Percentiles rank a stretch among this genome's conserved stretches.
These are phyloP conservation scores for Caenorhabditis wallacei DNA, from an alignment of 2,888 invertebrate genomes.

Conservation along the genomic window DNA sequence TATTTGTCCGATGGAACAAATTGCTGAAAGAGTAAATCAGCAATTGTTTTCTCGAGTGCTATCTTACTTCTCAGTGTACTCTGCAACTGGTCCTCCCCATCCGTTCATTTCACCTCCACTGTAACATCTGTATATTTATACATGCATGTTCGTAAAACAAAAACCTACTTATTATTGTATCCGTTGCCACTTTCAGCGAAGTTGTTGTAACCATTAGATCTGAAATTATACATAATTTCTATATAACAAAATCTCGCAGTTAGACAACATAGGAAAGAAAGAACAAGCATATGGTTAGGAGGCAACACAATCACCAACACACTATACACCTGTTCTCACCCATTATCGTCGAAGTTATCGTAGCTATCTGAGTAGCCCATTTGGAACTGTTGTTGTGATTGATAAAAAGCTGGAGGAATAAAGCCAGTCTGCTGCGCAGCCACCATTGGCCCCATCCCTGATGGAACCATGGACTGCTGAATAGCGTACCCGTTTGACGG, in stretches of 20 bases:
- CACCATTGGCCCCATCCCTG: conserved; percentile 51
- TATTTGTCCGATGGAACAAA: conserved; percentile 87
- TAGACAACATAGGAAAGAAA: conserved; percentile 42
- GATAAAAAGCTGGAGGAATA: conserved; percentile 36
- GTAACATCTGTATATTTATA: conserved; percentile 36
- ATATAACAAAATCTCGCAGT: too few species aligned
- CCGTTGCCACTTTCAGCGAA: conserved; percentile 31
- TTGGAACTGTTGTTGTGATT: conserved; percentile 32
- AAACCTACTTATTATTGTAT: conserved; percentile 50
- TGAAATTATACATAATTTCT: not conserved
- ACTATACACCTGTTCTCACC: conserved; percentile 65
- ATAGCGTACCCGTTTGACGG: conserved; percentile 62
- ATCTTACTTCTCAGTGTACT: conserved; percentile 40
- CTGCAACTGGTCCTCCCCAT: conserved; percentile 42
- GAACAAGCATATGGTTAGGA: conserved; percentile 53
- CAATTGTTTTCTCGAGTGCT: not conserved
- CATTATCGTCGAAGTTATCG: conserved; percentile 57
- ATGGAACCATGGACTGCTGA: conserved; percentile 45
- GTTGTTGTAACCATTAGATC: conserved; percentile 43
- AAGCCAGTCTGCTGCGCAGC: conserved; percentile 48
- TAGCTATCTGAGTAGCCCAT: conserved; percentile 36
- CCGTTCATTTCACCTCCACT: conserved; percentile 34
- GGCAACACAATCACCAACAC: conserved; percentile 56
- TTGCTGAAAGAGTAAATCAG: conserved; percentile 64
- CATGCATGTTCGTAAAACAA: not conserved